Conservation (phyloP, 2,113 vertebrate species). For the Gallinago jamesoni region DNA sequence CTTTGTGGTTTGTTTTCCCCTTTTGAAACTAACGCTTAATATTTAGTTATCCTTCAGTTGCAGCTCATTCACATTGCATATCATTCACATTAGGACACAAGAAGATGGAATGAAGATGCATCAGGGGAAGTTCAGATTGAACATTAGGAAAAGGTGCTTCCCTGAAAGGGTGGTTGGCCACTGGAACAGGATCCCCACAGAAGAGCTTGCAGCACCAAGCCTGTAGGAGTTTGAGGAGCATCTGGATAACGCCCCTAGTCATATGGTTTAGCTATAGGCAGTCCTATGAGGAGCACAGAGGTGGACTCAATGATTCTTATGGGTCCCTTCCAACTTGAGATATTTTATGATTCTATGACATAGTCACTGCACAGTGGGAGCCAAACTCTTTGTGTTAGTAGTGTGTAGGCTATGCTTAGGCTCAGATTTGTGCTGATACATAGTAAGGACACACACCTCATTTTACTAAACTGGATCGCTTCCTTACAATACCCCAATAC, state of each 20-base stretch:
- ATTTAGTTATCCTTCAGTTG: background rate
- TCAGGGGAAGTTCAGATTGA: background rate
- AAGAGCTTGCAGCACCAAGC: background rate
- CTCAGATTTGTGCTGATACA: background rate
- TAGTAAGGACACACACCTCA: background rate
- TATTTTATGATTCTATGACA: background rate
- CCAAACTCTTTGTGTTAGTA: background rate
- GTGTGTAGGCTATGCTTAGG: background rate
- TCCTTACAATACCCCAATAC: background rate
- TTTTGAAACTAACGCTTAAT: background rate
- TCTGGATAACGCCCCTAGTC: background rate
- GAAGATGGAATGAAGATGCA: background rate
- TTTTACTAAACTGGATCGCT: background rate
- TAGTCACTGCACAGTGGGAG: background rate
- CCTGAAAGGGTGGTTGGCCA: accelerated
- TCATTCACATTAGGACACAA: background rate
- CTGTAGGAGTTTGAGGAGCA: background rate
- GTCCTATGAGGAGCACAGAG: background rate
- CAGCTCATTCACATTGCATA: background rate
- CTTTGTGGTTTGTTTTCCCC: background rate
- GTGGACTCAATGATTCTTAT: background rate
- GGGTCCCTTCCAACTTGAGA: background rate
- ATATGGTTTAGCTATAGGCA: background rate
- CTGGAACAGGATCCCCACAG: background rate
- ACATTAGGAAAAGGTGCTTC: background rate